Evolutionary conservation across 2,888 invertebrate species (phyloP).

Genomic region (Xanthorhoe designata): DNA sequence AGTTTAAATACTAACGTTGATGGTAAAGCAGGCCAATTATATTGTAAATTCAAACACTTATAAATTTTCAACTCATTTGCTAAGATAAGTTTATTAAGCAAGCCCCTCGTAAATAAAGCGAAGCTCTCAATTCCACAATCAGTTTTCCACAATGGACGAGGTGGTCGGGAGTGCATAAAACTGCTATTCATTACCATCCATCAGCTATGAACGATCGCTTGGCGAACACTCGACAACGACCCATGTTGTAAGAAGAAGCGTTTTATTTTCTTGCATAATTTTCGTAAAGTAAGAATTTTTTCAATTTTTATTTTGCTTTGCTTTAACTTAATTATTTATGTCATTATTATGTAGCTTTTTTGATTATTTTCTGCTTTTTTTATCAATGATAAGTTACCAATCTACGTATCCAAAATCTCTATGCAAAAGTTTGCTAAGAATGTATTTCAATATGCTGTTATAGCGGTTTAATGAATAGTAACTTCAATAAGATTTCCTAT

Average conservation of each 20-base stretch:
- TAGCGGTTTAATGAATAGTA: no score
- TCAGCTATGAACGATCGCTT: slow-evolving; percentile 66
- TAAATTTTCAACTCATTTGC: not conserved
- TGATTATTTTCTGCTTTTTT: no score
- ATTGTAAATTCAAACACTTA: not conserved
- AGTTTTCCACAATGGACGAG: slow-evolving; percentile 39
- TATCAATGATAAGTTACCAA: no score
- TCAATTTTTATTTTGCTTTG: no score
- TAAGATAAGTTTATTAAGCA: slow-evolving; percentile 4
- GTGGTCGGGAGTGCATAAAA: slow-evolving; percentile 58
- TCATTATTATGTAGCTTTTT: no score
- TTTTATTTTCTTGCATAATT: not conserved
- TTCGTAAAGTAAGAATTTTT: no score
- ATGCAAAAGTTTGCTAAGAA: no score
- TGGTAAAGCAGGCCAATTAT: not conserved
- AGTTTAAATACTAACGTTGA: no score
- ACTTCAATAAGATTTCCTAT: no score
- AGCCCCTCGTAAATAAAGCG: slow-evolving; percentile 13
- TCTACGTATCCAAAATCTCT: no score
- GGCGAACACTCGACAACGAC: slow-evolving; percentile 46
- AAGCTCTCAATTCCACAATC: slow-evolving; percentile 49
- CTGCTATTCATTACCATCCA: slow-evolving; percentile 71
- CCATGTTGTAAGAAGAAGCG: slow-evolving; percentile 12
- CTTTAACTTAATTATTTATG: no score
- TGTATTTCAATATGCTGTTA: no score